Evolutionary conservation across 2,888 invertebrate species (phyloP), one percentile per base, ranked within the genome.

Genomic region (Chymomyza procnemis): DNA sequence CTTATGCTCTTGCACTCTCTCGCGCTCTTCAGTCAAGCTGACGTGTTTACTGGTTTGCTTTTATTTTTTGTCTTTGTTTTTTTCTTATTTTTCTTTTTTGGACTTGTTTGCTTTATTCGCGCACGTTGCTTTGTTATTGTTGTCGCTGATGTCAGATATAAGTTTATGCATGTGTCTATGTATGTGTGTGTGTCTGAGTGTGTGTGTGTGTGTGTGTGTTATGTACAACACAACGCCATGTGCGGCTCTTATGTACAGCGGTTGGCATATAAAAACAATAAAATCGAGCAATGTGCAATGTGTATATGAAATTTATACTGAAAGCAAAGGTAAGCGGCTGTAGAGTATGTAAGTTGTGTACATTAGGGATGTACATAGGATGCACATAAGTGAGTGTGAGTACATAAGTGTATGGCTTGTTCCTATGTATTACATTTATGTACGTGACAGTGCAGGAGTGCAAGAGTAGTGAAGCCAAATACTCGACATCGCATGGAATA

Each of bases 71-170:
- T 48, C 56, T 64, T 69, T 73, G 54, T 14, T 26, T 66, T 60
- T 22, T 41, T 58, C 19, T 65, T 66, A n/a, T n/a, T 67, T 69
- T 26, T 22, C 59, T 22, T 61, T 50, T 62, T 73, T 46, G 48
- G 67, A 22, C 22, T 19, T 21, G 69, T 78, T 73, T 83, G 70
- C 69, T 75, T 76, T 71, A 21, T 60, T 66, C 26, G 71, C 70
- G 80, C 85, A 85, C 80, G 77, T 79, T 80, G 80, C 78, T 85
- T 85, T 81, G 82, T 81, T 85, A 81, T 81, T 81, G 80, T 85
- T 85, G 78, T 81, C 82, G 80, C 80, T 81, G 80, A 81, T 81
- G 80, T 81, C 80, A 81, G 85, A 70, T 79, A 78, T 71, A 58
- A 64, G 64, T 12, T 66, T 46, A 69, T 19, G 19, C 16, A n/a